phyloP scores from a whole-genome alignment of 2,888 invertebrate species.

The Steinernema hermaphroditum region DNA sequence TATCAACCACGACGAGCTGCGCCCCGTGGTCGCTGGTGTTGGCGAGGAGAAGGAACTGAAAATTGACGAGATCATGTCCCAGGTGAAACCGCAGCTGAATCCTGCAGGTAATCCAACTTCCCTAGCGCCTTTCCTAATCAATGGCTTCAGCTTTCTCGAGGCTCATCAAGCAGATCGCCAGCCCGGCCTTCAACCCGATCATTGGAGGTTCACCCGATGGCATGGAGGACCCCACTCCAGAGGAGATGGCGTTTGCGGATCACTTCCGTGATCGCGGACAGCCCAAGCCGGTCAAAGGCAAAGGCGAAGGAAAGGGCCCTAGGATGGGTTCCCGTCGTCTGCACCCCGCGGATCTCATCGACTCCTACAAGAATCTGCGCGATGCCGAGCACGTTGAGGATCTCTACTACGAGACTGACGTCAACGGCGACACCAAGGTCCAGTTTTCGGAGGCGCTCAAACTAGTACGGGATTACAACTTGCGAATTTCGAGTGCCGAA shows the following conservation, averaged over 20 bases:
- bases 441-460: neutral
- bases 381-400: neutral
- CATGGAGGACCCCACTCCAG: too few relatives aligned
- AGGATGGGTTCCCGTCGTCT: neutral
- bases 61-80: neutral
- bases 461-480: neutral
- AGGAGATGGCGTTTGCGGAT: neutral
- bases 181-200: conserved; percentile 5
- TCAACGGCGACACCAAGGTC: neutral
- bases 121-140: neutral
- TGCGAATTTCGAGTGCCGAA: neutral
- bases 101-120: neutral
- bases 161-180: neutral
- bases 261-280: neutral
- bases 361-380: neutral
- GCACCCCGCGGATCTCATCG: neutral
- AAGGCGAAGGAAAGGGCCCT: too few relatives aligned
- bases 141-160: neutral
- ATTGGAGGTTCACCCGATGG: neutral
- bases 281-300: too few relatives aligned
- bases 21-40: neutral
- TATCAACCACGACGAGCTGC: neutral
- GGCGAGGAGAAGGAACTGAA: neutral
- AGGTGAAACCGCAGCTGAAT: neutral
- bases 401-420: neutral